Evolutionary conservation across 2,888 invertebrate species (phyloP), one percentile per base, ranked within the genome.

Genomic region (Altica lythri): DNA sequence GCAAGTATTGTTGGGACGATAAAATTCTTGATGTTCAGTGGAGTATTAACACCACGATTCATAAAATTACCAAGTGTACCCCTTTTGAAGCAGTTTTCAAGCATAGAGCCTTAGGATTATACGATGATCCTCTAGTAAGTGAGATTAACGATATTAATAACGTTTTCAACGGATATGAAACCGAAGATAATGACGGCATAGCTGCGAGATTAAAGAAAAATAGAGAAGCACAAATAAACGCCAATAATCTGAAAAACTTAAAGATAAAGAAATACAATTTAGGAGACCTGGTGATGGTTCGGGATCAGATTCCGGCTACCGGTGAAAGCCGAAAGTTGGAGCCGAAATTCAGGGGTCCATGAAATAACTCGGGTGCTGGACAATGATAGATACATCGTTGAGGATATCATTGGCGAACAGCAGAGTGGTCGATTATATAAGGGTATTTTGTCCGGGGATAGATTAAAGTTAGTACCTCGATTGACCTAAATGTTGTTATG

Each of bases 231-330:
- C 42, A 35, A 4, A 35, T 12, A 6, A 12, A 12, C 2, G 13
- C 13, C 6, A 35, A 35, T 22, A 45, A 8, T n/a, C n/a, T n/a
- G 14, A 16, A 9, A 12, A 14, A 12, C 5, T 45, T 12, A 10
- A 8, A 13, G 10, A 14, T 14, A 10, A 37, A 22, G 9, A 35
- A 5, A 13, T 47, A 27, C 16, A 9, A 14, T 16, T 10, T 43
- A 19, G 42, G 50, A 4, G 50, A 50, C 25, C 22, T 50, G 18
- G 50, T 50, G 4, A 43, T 50, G 43, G 50, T 50, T 18, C 19
- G 16, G 18, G 42, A 43, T 34, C 43, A 30, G 43, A 35, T 50
- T 32, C 34, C 32, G 8, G 42, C 42, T 42, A 43, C 42, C n/a
- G 50, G 50, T 19, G 43, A 43, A 25, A 50, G 50, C 34, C 16